Base-by-base conservation (phyloP, 1,140 invertebrate genomes). In the Ganaspis sp. region DNA sequence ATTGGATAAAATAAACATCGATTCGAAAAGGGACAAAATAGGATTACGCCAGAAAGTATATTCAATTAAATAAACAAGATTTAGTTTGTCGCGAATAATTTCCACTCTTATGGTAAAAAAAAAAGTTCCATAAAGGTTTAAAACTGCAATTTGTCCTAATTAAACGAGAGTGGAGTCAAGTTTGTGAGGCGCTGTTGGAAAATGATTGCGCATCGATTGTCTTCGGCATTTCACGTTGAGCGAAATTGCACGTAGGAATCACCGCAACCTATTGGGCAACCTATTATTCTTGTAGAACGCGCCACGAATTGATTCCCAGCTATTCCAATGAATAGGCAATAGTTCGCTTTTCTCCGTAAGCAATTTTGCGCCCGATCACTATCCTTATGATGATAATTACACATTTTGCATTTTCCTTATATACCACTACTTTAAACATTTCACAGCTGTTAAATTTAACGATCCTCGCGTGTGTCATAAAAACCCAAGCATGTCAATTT, bases 121-220 rank as follows among this genome's bases (percentile, higher is more conserved):
- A n/a, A n/a, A 23, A 23, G 19, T 34, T 29, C 58, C 15, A 64
- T 64, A 64, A 64, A 64, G 58, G 26, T 64, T 64, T 26, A 64
- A 64, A 64, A 64, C 26, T 34, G 29, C 12, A 64, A 64, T 64
- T 64, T 64, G 58, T 64, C 58, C 58, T 64, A 64, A 64, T 49
- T 49, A 64, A 26, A 26, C 4, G 23, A 64, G 23, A 64, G 54
- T 19, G 54, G 21, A 26, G 17, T 15, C 23, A 49, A 49, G 45
- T 64, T 64, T 26, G 21, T 5, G 21, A 26, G 11, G 11, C 54
- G 26, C 21, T 12, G 11, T 34, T 64, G 23, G 58, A 64, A 64
- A 64, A 64, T 64, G 58, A 64, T 64, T 64, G 58, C 58, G 58
- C 23, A 64, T 64, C 58, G 58, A 64, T 64, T 64, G 58, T 64